Conservation (phyloP, 2,113 vertebrate genomes). For the Cebus imitator region DNA sequence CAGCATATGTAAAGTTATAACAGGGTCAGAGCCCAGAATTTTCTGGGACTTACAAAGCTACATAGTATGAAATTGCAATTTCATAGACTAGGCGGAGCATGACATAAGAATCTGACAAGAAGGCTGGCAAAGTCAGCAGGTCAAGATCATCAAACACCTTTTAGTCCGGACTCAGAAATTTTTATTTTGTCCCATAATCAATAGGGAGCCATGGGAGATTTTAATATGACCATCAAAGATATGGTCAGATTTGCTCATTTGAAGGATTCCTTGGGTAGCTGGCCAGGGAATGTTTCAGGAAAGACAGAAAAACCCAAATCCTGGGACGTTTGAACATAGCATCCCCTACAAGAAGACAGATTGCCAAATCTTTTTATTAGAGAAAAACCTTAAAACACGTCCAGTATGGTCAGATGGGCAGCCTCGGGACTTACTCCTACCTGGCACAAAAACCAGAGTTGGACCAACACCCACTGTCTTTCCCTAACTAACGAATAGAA, state of each 20-base stretch:
- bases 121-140: not conserved
- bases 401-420: not conserved
- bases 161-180: not conserved
- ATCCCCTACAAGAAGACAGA: not conserved
- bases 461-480: not conserved
- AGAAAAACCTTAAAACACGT: not conserved
- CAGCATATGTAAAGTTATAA: not conserved
- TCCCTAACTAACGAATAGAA: not conserved
- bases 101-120: not conserved
- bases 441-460: not conserved
- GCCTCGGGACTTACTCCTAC: not conserved
- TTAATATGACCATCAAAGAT: no score
- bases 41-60: not conserved
- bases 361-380: not conserved
- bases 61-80: no score
- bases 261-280: not conserved
- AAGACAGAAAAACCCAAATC: not conserved
- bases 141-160: not conserved
- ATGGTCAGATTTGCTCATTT: not conserved
- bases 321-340: not conserved
- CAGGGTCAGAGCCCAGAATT: not conserved
- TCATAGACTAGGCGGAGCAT: not conserved
- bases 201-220: not conserved
- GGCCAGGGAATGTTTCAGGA: not conserved
- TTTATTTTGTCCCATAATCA: not conserved